Base-by-base conservation (phyloP, 1,140 invertebrate species). In the Cherax destructor region DNA sequence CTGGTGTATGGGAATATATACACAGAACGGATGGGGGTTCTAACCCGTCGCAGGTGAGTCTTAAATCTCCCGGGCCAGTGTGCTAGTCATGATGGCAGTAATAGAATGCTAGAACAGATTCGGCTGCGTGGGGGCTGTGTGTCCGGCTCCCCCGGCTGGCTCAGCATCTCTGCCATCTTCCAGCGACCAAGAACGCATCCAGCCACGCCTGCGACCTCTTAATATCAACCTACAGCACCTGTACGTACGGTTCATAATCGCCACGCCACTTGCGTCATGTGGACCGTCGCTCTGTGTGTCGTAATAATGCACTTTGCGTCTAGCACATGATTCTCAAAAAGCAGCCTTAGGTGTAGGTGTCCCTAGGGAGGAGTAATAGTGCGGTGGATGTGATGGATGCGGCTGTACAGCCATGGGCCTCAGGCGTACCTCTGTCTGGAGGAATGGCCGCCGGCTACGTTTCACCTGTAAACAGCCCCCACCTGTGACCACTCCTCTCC, bases 401-500 rank as follows among this genome's bases (percentile, higher is more conserved):
- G 85, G 50, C 85, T 50, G 47, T 87, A 87, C 11, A 18, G 85
- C 76, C 79, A 21, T 16, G 50, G 79, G 74, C 85, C 85, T 49
- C 72, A 87, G 85, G 85, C 85, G 85, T 87, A 74, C 74, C 76
- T 76, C 47, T 78, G 85, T 87, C 85, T 87, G 74, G 85, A 50
- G 74, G 18, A 78, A 78, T 56, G 49, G 72, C 85, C 76, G 50
- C 52, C 50, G 85, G 85, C 85, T 41, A 87, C 85, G 85, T 87
- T 87, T 87, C 85, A 87, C 85, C 85, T 87, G 85, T 87, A 87
- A 87, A 87, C 85, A 87, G 72, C 85, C 85, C 85, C 85, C 85
- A 87, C 85, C 85, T 87, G 85, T 78, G 85, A 77, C 74, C 76
- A 30, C 50, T 65, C 61, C 56, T n/a, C 21, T 30, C 56, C 52